These are phyloP conservation scores for Austrofundulus limnaeus DNA, from an alignment of 2,113 vertebrate species.

Conservation along the genomic window DNA sequence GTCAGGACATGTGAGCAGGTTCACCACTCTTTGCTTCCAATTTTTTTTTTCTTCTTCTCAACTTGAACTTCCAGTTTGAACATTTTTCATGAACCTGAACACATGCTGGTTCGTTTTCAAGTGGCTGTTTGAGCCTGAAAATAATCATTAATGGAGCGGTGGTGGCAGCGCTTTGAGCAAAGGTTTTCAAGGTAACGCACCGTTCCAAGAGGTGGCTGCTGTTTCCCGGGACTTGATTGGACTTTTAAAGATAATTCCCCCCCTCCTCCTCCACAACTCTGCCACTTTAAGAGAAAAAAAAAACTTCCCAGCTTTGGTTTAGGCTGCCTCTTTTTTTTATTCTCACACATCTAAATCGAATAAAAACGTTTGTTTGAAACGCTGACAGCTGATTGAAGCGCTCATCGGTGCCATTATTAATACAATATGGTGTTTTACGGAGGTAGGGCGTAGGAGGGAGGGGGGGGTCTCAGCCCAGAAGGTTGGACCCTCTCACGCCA, in stretches of 20 bases:
- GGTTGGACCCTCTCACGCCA: constrained; percentile 68
- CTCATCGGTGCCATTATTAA: constrained; percentile 25
- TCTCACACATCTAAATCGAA: not conserved
- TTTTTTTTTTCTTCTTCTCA: too few species aligned
- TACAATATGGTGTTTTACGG: constrained; percentile 21
- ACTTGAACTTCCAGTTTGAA: too few species aligned
- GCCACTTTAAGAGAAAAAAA: too few species aligned
- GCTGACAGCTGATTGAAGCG: too few species aligned
- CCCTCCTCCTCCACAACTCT: too few species aligned
- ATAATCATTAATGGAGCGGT: constrained; percentile 68
- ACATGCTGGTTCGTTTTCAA: too few species aligned
- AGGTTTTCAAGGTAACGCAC: constrained; percentile 38
- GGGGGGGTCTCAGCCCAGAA: constrained; percentile 39
- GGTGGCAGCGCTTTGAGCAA: constrained; percentile 53
- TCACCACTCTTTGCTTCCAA: constrained; percentile 13
- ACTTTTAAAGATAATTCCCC: constrained; percentile 14
- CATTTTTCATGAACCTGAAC: too few species aligned
- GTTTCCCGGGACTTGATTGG: constrained; percentile 20
- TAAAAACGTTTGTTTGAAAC: too few species aligned
- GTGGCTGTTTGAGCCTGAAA: constrained; percentile 4
- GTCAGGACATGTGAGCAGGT: constrained; percentile 65
- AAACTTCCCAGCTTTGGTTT: not conserved
- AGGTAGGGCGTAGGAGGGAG: constrained; percentile 9
- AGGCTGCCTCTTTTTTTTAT: not conserved
- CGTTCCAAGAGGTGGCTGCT: constrained; percentile 9